phyloP scores from a whole-genome alignment of 2,797 vertebrate species.

The Bradypus variegatus region DNA sequence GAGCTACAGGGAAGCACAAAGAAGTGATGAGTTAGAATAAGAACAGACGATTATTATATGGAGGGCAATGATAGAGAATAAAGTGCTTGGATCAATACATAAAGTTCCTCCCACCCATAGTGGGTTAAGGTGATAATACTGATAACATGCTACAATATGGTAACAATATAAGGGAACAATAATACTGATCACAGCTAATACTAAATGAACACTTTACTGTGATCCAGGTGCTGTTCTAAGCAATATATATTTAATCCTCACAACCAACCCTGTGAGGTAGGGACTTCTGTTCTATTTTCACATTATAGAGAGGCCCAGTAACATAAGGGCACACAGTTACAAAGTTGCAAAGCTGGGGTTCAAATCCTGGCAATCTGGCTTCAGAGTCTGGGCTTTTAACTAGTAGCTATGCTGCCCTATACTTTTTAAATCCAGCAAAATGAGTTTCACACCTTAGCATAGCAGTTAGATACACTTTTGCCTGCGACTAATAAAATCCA shows the following conservation, averaged over 20 bases:
- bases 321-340: neutral
- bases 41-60: neutral
- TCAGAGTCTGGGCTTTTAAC: neutral
- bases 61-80: neutral
- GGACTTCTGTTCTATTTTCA: neutral
- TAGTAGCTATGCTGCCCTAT: neutral
- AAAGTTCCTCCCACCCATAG: neutral
- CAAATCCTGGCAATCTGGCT: neutral
- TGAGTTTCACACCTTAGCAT: neutral
- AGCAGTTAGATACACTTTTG: neutral
- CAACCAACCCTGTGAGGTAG: neutral
- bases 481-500: neutral
- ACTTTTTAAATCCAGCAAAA: neutral
- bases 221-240: neutral
- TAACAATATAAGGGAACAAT: neutral
- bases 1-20: constrained; percentile 6
- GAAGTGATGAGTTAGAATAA: neutral
- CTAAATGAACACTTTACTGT: no score
- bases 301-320: neutral
- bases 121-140: neutral
- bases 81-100: neutral
- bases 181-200: no score
- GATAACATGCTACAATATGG: neutral
- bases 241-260: neutral
- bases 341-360: neutral